Evolutionary conservation across 2,113 vertebrate species (phyloP).

Genomic region (Anas platyrhynchos): DNA sequence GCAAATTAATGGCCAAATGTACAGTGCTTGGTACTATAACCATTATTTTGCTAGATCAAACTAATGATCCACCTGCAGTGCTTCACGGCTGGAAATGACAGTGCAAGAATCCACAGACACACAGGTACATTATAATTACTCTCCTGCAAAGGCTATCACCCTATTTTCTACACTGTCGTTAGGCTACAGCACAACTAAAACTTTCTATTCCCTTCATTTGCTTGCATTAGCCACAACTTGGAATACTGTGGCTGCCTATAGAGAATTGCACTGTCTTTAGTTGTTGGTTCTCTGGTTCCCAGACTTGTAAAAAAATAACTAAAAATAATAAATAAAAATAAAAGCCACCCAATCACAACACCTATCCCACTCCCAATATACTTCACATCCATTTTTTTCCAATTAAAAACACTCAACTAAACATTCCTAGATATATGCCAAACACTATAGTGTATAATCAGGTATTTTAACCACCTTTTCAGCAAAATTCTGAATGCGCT

Average conservation of each 20-base stretch:
- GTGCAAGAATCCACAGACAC: background rate
- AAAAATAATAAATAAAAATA: background rate
- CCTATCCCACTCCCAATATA: background rate
- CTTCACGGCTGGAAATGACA: background rate
- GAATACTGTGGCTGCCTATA: background rate
- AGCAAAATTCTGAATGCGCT: background rate
- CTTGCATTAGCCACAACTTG: background rate
- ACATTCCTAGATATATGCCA: background rate
- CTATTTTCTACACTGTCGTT: background rate
- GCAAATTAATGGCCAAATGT: background rate
- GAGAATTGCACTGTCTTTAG: background rate
- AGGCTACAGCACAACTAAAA: background rate
- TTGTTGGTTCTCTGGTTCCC: background rate
- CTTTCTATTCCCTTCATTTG: background rate
- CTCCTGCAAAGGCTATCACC: background rate
- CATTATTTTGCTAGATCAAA: background rate
- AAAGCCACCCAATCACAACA: background rate
- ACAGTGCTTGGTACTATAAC: background rate
- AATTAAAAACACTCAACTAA: background rate
- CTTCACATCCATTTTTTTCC: background rate
- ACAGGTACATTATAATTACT: background rate
- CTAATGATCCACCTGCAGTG: background rate
- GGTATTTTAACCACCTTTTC: background rate
- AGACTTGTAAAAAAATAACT: background rate
- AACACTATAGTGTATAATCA: background rate